Base-by-base conservation (phyloP, 2,113 vertebrate species). In the Opisthocomus hoazin region DNA sequence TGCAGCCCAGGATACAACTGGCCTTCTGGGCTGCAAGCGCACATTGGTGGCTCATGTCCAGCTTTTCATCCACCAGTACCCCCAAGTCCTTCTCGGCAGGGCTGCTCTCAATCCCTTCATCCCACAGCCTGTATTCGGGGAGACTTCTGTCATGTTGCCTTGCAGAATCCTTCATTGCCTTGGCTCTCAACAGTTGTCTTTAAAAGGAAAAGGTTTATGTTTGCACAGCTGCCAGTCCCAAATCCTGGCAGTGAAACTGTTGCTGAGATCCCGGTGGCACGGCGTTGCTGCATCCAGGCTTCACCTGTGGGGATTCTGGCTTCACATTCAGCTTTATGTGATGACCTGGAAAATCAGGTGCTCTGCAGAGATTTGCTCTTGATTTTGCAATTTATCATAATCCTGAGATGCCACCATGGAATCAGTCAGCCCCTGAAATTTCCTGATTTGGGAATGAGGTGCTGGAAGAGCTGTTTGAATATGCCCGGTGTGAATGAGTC, bases 131-230 rank as follows among this genome's bases (percentile, higher is more conserved):
- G n/a, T n/a, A n/a, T n/a, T n/a, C n/a, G n/a, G n/a, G n/a, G n/a
- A n/a, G n/a, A n/a, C n/a, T n/a, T n/a, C n/a, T 39, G 50, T 75
- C 32, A 56, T 41, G 12, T 2, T 43, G 34, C 15, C 45, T 53
- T 5, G 0, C 34, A 64, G 45, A 61, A 57, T 57, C 20, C 53
- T 73, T 48, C 0, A 0, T 34, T 88, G 50, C 66, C 34, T 82
- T 45, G 48, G 17, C 50, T 85, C n/a, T 76, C 1, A 0, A 6
- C 9, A 5, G 14, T 26, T 34, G 2, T 76, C 29, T 80, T 76
- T 45, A 50, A 29, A 29, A 50, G 71, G 53, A 83, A 94, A 80
- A 88, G 14, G 8, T 39, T 34, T 66, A 1, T 68, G 36, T 89
- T 85, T 93, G 78, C 43, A 50, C 54, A 95, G 84, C 58, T 84